phyloP scores from a whole-genome alignment of 2,113 vertebrate genomes.

The Oncorhynchus kisutch region DNA sequence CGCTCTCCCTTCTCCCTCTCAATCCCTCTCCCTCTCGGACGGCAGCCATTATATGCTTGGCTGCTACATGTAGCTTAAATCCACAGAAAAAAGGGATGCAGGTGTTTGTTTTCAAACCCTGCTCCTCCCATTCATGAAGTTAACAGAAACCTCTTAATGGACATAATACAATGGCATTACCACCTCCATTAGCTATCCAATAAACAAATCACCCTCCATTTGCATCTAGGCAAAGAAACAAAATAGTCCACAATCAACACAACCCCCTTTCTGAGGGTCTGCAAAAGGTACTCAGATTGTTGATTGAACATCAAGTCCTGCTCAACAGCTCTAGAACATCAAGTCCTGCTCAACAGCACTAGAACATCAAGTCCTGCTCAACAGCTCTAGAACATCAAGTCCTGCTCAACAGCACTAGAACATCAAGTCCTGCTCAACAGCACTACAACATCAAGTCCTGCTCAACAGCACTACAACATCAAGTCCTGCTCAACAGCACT shows the following conservation, averaged over 20 bases:
- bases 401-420: no score
- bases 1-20: slow-evolving; percentile 23
- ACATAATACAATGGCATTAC: not conserved
- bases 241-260: not conserved
- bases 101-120: not conserved
- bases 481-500: no score
- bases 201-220: not conserved
- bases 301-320: no score
- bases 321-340: no score
- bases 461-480: no score
- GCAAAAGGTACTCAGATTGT: not conserved
- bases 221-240: not conserved
- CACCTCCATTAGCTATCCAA: not conserved
- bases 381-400: no score
- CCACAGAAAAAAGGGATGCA: not conserved
- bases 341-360: no score
- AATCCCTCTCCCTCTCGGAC: slow-evolving; percentile 3
- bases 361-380: no score
- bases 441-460: no score
- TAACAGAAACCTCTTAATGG: not conserved
- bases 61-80: no score
- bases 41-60: no score
- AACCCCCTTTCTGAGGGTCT: not conserved
- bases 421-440: no score
- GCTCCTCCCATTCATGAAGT: not conserved